Conservation (phyloP, 2,888 invertebrate species). For the Schizotus pectinicornis region DNA sequence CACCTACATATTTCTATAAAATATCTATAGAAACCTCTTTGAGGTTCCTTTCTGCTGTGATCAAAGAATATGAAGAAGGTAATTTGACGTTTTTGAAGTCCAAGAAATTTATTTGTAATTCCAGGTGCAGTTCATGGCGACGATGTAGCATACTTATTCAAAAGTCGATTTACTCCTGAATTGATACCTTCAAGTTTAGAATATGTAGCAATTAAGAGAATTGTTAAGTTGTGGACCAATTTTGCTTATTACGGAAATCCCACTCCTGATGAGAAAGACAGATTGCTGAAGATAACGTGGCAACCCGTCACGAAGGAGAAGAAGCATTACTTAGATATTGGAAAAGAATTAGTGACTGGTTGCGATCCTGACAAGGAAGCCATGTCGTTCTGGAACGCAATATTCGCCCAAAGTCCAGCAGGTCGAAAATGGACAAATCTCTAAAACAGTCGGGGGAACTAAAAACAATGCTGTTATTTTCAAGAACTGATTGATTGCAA, state of each 20-base stretch:
- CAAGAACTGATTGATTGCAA: too few relatives aligned
- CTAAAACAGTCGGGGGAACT: not conserved
- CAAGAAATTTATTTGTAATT: slow-evolving; percentile 6
- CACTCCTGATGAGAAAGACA: slow-evolving; percentile 40
- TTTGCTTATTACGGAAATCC: slow-evolving; percentile 50
- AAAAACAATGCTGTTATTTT: too few relatives aligned
- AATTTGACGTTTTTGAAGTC: not conserved
- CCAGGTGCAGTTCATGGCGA: slow-evolving; percentile 43
- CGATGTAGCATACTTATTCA: slow-evolving; percentile 44
- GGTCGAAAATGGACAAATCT: not conserved
- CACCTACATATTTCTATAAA: slow-evolving; percentile 49
- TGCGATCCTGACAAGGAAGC: slow-evolving; percentile 23
- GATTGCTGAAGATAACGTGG: slow-evolving; percentile 24
- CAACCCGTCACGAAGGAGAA: slow-evolving; percentile 15
- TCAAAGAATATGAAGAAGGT: slow-evolving; percentile 8
- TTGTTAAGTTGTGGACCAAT: slow-evolving; percentile 51
- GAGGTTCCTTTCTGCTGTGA: slow-evolving; percentile 32
- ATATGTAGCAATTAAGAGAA: slow-evolving; percentile 33
- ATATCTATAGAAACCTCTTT: slow-evolving; percentile 44
- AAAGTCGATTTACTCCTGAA: slow-evolving; percentile 32
- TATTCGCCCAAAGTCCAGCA: not conserved
- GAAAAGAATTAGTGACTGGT: slow-evolving; percentile 7
- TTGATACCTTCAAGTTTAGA: slow-evolving; percentile 33
- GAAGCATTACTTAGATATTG: slow-evolving; percentile 23
- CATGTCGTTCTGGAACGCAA: slow-evolving; percentile 21